phyloP scores from a whole-genome alignment of 2,797 vertebrate species.

The Anguilla anguilla region DNA sequence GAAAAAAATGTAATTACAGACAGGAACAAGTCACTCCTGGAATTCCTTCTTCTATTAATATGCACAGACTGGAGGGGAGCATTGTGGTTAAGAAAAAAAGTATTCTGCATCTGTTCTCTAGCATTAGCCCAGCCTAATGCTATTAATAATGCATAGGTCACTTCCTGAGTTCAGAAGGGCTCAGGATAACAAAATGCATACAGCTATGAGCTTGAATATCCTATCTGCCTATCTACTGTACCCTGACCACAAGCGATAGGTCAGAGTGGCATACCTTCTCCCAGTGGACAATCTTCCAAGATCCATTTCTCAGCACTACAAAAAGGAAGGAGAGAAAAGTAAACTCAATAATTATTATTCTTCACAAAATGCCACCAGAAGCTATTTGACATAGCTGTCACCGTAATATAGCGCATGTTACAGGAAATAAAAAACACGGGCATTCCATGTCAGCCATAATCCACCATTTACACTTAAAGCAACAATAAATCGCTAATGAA shows the following conservation, averaged over 20 bases:
- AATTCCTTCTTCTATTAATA: background rate
- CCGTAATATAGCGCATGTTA: background rate
- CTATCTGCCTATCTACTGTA: background rate
- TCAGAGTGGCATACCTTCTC: background rate
- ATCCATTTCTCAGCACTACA: slow-evolving; percentile 19
- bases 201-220: background rate
- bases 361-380: background rate
- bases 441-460: background rate
- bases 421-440: background rate
- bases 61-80: background rate
- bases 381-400: background rate
- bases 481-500: background rate
- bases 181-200: background rate
- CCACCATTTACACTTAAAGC: background rate
- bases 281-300: slow-evolving; percentile 14
- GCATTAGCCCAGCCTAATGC: background rate
- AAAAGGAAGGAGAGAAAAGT: background rate
- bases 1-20: background rate
- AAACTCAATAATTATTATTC: background rate
- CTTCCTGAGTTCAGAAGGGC: too few species aligned
- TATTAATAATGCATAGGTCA: background rate
- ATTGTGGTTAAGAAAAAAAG: background rate
- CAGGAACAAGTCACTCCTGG: background rate
- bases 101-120: background rate
- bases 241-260: background rate